These are phyloP conservation scores for Eclectus roratus DNA, from an alignment of 2,113 vertebrate species.

Conservation along the genomic window DNA sequence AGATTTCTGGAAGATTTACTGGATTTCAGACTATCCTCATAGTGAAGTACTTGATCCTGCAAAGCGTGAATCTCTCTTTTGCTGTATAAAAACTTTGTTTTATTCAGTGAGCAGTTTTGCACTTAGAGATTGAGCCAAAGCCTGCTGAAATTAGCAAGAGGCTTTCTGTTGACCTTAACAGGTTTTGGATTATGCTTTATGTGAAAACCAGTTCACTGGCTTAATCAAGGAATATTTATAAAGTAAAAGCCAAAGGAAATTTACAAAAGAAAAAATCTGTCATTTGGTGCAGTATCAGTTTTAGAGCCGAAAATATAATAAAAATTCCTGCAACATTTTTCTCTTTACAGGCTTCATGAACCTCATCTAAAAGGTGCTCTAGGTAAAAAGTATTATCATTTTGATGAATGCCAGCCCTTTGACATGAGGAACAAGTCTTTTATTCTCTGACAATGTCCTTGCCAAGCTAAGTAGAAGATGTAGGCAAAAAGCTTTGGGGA, in stretches of 20 bases:
- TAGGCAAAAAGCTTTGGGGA: constrained; percentile 46
- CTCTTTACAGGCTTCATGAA: constrained; percentile 27
- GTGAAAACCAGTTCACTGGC: constrained; percentile 21
- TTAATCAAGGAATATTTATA: constrained; percentile 42
- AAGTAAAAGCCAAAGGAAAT: constrained; percentile 6
- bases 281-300: constrained; percentile 15
- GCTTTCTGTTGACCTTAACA: constrained; percentile 33
- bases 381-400: constrained; percentile 46
- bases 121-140: neutral
- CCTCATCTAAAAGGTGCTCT: constrained; percentile 50
- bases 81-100: neutral
- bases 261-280: neutral
- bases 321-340: constrained; percentile 19
- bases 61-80: neutral
- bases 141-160: constrained; percentile 31
- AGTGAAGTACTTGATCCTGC: neutral
- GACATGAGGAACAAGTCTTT: constrained; percentile 44
- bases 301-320: constrained; percentile 32
- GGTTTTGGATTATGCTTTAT: constrained; percentile 9
- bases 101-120: neutral
- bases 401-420: constrained; percentile 54
- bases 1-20: neutral
- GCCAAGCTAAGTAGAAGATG: constrained; percentile 39
- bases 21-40: neutral
- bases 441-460: constrained; percentile 54